Base-by-base conservation (phyloP, 2,888 invertebrate species). In the Candidula unifasciata region DNA sequence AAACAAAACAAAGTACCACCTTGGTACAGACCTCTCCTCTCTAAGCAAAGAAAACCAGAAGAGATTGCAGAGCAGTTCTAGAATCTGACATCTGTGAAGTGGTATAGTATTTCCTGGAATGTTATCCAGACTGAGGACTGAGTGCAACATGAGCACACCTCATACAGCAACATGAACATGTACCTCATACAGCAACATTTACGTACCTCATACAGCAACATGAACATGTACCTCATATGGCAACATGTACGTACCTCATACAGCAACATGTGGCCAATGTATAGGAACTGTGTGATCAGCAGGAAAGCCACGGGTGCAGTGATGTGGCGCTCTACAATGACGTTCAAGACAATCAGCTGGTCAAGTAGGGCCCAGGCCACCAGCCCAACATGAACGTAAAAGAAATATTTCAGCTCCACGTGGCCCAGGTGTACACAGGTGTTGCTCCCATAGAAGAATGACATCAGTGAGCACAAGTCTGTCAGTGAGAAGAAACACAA, bases 321-420 rank as follows among this genome's bases (percentile, higher is more conserved):
- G 10, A 79, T 35, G 18, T 24, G 21, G 18, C 35, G 71, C 21
- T 76, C 76, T 6, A 80, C 10, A 6, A 30, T 27, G 18, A n/a
- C 54, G 52, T 83, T 68, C 24, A 83, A 52, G n/a, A 82, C 44
- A 35, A 85, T 81, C 0, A 85, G 74, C 44, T 81, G n/a, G 71
- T 85, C 81, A 33, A 85, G 30, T 21, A 85, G 35, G 13, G 57
- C 85, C 85, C 81, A 85, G 3, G 77, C 80, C 57, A 85, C 77
- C 77, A 85, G 35, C 37, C 85, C 85, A 18, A 77, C 85, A 60
- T 85, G 77, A 24, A 81, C 81, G 60, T 81, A 85, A 78, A 81
- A 81, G 69, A 81, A 85, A 52, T 81, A 85, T 69, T 85, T 85
- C 27, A 85, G 77, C 24, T 85, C 81, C 3, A 85, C 77, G 54